Evolutionary conservation across 1,140 invertebrate species (phyloP).

Genomic region (Papilio dardanus): DNA sequence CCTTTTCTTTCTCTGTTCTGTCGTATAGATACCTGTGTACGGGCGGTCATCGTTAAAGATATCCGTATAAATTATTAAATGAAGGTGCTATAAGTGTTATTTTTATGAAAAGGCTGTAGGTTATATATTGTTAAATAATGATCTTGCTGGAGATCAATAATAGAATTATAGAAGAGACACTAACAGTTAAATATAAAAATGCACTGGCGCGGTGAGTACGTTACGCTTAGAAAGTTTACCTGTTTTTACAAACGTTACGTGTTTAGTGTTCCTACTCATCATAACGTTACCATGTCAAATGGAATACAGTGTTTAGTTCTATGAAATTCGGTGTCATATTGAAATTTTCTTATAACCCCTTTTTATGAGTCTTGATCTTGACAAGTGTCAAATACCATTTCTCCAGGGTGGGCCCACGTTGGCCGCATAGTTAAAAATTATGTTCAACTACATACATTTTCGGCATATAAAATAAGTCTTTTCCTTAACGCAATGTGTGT

Average conservation of each 20-base stretch:
- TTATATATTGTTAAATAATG: slow-evolving; percentile 88
- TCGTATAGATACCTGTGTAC: slow-evolving; percentile 74
- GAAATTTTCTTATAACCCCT: slow-evolving; percentile 60
- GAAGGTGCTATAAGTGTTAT: slow-evolving; percentile 81
- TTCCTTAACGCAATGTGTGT: slow-evolving; percentile 52
- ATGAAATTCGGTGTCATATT: slow-evolving; percentile 34
- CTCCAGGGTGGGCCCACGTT: slow-evolving; percentile 78
- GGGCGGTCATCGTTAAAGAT: slow-evolving; percentile 75
- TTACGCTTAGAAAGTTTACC: slow-evolving; percentile 79
- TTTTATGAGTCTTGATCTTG: slow-evolving; percentile 68
- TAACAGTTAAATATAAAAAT: slow-evolving; percentile 97
- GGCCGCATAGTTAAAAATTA: slow-evolving; percentile 53
- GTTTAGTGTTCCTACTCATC: slow-evolving; percentile 57
- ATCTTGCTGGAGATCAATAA: slow-evolving; percentile 99
- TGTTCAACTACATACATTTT: slow-evolving; percentile 37
- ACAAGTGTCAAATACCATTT: slow-evolving; percentile 75
- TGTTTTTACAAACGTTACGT: slow-evolving; percentile 63
- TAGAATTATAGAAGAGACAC: slow-evolving; percentile 97
- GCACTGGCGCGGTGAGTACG: slow-evolving; percentile 94
- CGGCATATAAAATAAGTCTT: slow-evolving; percentile 34
- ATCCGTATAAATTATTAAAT: slow-evolving; percentile 80
- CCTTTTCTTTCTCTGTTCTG: slow-evolving; percentile 74
- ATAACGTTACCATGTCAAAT: slow-evolving; percentile 41
- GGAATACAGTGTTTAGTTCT: slow-evolving; percentile 37
- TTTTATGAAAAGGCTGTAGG: slow-evolving; percentile 81